Evolutionary conservation across 2,888 invertebrate species (phyloP).

Genomic region (Dryobotodes eremita): DNA sequence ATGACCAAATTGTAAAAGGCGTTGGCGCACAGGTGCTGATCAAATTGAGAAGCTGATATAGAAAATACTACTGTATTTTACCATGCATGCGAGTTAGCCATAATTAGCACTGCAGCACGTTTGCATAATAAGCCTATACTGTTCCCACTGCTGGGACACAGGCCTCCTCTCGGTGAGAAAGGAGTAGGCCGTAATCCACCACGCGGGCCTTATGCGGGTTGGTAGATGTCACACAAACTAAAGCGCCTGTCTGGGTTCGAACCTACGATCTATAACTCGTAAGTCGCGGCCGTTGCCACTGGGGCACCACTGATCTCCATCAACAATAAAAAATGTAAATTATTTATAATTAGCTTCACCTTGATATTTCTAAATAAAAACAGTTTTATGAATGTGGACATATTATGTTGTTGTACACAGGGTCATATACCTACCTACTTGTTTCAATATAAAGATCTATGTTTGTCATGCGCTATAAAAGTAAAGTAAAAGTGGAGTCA

Average conservation of each 20-base stretch:
- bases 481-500: conserved; percentile 59
- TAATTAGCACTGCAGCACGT: conserved; percentile 5
- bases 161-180: too few relatives aligned
- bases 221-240: too few relatives aligned
- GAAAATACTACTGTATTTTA: not conserved
- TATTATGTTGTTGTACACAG: conserved; percentile 8
- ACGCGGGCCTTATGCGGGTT: too few relatives aligned
- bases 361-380: conserved; percentile 21
- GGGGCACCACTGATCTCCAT: not conserved
- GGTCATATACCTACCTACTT: conserved; percentile 50
- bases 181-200: too few relatives aligned
- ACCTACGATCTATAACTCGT: too few relatives aligned
- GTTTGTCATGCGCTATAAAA: conserved; percentile 58
- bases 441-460: conserved; percentile 51
- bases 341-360: conserved; percentile 33
- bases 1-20: not conserved
- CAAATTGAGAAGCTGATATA: not conserved
- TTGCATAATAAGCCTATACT: not conserved
- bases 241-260: too few relatives aligned
- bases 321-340: conserved; percentile 10
- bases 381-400: not conserved
- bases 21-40: too few relatives aligned
- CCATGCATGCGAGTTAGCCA: not conserved
- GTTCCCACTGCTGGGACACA: too few relatives aligned
- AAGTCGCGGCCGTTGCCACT: too few relatives aligned